These are phyloP conservation scores for Microctonus aethiopoides DNA, from an alignment of 2,888 invertebrate genomes.

Conservation along the genomic window DNA sequence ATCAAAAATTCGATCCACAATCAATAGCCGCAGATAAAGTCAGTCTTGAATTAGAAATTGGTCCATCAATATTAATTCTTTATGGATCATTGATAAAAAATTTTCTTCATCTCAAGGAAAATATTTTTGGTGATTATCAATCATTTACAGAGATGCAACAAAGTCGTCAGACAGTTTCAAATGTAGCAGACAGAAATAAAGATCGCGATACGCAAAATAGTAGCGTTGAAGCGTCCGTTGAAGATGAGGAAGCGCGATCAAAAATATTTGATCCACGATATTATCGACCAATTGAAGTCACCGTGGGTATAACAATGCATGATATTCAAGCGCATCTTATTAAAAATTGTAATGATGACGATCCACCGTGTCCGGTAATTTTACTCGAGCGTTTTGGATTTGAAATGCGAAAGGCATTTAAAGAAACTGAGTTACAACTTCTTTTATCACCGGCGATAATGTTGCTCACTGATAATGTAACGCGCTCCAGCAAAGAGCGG, in stretches of 20 bases:
- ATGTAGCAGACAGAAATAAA: conserved; percentile 58
- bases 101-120: conserved; percentile 92
- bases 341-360: conserved; percentile 90
- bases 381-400: conserved; percentile 92
- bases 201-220: conserved; percentile 63
- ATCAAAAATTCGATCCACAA: conserved; percentile 87
- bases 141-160: conserved; percentile 92
- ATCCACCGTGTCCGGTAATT: conserved; percentile 91
- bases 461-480: conserved; percentile 79
- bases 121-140: conserved; percentile 97
- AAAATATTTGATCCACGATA: conserved; percentile 84
- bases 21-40: conserved; percentile 89
- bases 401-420: conserved; percentile 95
- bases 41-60: conserved; percentile 92
- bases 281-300: conserved; percentile 91
- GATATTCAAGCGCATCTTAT: conserved; percentile 95
- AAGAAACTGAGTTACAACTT: conserved; percentile 92
- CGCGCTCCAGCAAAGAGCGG: conserved; percentile 76
- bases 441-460: conserved; percentile 89
- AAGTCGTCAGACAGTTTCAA: conserved; percentile 67
- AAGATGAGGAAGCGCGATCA: conserved; percentile 73
- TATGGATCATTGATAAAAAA: conserved; percentile 93
- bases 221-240: conserved; percentile 70
- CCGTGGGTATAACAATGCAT: conserved; percentile 92
- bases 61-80: conserved; percentile 89